These are phyloP conservation scores for Actinostola sp. DNA, from an alignment of 92 coral and sea anemone genomes.

Conservation along the genomic window DNA sequence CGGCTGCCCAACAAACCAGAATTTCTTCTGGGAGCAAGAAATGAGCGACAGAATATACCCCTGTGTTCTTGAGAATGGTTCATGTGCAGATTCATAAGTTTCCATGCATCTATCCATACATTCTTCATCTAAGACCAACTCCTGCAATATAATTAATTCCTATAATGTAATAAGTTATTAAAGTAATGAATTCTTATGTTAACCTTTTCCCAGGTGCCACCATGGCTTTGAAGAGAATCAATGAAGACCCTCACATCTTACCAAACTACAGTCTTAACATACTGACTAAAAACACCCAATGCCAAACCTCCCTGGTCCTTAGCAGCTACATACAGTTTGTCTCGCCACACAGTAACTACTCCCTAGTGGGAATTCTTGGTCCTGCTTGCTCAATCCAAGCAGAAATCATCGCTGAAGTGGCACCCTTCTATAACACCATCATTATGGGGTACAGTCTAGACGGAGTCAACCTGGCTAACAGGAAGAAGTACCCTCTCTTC, in stretches of 20 bases:
- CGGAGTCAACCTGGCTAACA: slow-evolving; percentile 74
- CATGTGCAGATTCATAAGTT: too few species aligned
- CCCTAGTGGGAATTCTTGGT: slow-evolving; percentile 76
- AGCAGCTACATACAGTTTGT: slow-evolving; percentile 82
- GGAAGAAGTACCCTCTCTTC: slow-evolving; percentile 70
- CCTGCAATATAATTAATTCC: too few species aligned
- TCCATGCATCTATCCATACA: too few species aligned
- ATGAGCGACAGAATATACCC: too few species aligned
- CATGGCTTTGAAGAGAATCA: slow-evolving; percentile 76
- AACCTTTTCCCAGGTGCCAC: slow-evolving; percentile 49
- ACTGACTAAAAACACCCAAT: slow-evolving; percentile 72
- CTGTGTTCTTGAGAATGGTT: too few species aligned
- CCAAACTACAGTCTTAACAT: slow-evolving; percentile 66
- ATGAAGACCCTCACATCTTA: slow-evolving; percentile 50
- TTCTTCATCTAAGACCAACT: too few species aligned
- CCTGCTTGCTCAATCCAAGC: slow-evolving; percentile 88
- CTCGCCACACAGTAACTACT: slow-evolving; percentile 47
- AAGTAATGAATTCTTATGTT: not conserved
- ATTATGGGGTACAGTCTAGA: slow-evolving; percentile 91
- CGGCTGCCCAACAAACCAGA: too few species aligned
- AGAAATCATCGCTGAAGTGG: slow-evolving; percentile 82
- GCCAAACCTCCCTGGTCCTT: slow-evolving; percentile 75
- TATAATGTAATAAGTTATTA: not conserved
- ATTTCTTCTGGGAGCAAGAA: too few species aligned
- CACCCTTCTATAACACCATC: slow-evolving; percentile 74